Conservation (phyloP, 2,888 invertebrate species). For the Spilosoma lubricipeda region DNA sequence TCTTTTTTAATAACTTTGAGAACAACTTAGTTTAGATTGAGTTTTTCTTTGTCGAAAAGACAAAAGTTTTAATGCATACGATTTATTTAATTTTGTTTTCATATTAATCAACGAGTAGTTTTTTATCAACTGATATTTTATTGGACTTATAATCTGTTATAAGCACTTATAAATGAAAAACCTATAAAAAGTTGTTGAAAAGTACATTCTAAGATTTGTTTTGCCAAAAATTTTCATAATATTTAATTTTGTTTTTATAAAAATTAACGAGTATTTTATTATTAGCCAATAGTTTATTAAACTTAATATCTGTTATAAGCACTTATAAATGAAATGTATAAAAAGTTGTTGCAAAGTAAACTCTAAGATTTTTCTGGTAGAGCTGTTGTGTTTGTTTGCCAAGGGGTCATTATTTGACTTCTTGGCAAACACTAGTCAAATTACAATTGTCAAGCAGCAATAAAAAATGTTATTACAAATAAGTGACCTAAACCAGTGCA, state of each 20-base stretch:
- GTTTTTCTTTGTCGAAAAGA: background rate
- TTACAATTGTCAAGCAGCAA: background rate
- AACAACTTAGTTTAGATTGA: background rate
- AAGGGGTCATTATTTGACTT: background rate
- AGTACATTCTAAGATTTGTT: too few relatives aligned
- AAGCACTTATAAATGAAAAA: background rate
- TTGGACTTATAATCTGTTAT: too few relatives aligned
- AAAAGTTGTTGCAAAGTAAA: background rate
- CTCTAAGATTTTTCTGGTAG: too few relatives aligned
- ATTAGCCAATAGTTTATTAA: background rate
- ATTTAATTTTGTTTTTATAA: too few relatives aligned
- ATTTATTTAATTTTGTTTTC: background rate
- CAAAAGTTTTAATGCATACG: too few relatives aligned
- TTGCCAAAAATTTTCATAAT: too few relatives aligned
- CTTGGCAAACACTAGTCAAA: background rate
- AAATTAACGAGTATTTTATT: too few relatives aligned
- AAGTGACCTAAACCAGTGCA: background rate
- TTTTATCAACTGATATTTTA: too few relatives aligned
- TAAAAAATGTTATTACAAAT: background rate
- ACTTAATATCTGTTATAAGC: background rate
- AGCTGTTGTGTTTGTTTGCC: background rate
- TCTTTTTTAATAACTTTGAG: background rate
- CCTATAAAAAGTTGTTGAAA: background rate
- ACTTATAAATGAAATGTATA: background rate
- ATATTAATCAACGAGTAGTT: background rate